These are phyloP conservation scores for Bovichtus variegatus DNA, from an alignment of 2,797 vertebrate species.

Conservation along the genomic window DNA sequence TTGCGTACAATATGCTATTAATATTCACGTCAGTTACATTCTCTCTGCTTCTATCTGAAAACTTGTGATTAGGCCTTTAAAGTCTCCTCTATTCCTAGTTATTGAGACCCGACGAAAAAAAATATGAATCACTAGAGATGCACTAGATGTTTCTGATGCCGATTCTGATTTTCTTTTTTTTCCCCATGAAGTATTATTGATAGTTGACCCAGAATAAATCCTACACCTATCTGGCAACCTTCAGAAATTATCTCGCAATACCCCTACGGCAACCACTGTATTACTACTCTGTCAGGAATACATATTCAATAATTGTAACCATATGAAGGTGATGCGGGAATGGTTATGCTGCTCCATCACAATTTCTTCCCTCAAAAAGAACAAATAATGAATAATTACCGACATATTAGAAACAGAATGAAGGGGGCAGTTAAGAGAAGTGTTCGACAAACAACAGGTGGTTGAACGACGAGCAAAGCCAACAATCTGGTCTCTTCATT, in stretches of 20 bases:
- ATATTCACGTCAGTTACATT: too few relatives aligned
- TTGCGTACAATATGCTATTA: too few relatives aligned
- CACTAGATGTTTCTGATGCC: too few relatives aligned
- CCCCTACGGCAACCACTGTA: not conserved
- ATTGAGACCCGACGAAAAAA: too few relatives aligned
- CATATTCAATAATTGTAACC: not conserved
- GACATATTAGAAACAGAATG: slow-evolving; percentile 25
- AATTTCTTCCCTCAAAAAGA: slow-evolving; percentile 15
- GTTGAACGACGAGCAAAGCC: slow-evolving; percentile 31
- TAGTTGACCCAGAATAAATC: too few relatives aligned
- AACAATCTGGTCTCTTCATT: slow-evolving; percentile 61
- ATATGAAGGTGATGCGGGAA: not conserved
- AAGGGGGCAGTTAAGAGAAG: slow-evolving; percentile 30
- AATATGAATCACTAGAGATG: too few relatives aligned
- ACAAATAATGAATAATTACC: slow-evolving; percentile 36
- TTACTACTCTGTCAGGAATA: slow-evolving; percentile 6
- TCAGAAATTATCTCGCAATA: too few relatives aligned
- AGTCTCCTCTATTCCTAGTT: not conserved
- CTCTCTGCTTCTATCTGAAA: not conserved
- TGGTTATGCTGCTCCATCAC: slow-evolving; percentile 17
- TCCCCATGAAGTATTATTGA: too few relatives aligned
- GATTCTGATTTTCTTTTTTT: too few relatives aligned
- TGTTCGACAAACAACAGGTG: slow-evolving; percentile 66
- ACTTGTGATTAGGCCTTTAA: not conserved
- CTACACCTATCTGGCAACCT: too few relatives aligned